Conservation (phyloP, 2,113 vertebrate genomes). For the Nettapus auritus region DNA sequence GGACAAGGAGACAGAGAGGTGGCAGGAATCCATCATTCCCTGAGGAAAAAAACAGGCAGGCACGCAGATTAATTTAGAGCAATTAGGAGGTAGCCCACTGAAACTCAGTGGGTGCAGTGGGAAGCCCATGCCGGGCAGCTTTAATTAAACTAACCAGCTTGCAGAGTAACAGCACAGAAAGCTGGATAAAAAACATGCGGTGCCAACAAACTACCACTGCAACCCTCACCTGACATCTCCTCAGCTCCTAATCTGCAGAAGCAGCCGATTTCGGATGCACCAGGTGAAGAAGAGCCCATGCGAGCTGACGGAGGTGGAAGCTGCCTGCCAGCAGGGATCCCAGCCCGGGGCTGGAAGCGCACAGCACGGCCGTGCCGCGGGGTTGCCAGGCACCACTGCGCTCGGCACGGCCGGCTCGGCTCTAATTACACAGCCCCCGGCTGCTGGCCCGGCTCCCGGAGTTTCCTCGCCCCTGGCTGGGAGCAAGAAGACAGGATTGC, state of each 20-base stretch:
- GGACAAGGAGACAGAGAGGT: neutral
- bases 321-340: neutral
- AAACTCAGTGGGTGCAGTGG: neutral
- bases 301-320: neutral
- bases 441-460: neutral
- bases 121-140: neutral
- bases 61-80: neutral
- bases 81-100: neutral
- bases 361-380: fast-evolving
- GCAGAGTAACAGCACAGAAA: neutral
- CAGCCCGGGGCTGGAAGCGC: neutral
- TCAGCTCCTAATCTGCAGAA: neutral
- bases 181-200: fast-evolving
- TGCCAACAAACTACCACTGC: neutral
- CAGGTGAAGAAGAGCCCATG: neutral
- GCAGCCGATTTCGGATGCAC: neutral
- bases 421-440: neutral
- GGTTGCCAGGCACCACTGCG: neutral
- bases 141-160: constrained; percentile 42
- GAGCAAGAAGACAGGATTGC: neutral
- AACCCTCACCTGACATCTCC: neutral
- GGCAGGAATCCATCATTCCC: neutral
- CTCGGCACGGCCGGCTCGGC: neutral
- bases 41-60: neutral
- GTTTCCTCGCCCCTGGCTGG: neutral